Base-by-base conservation (phyloP, 1,140 invertebrate genomes). In the Oncopeltus fasciatus region DNA sequence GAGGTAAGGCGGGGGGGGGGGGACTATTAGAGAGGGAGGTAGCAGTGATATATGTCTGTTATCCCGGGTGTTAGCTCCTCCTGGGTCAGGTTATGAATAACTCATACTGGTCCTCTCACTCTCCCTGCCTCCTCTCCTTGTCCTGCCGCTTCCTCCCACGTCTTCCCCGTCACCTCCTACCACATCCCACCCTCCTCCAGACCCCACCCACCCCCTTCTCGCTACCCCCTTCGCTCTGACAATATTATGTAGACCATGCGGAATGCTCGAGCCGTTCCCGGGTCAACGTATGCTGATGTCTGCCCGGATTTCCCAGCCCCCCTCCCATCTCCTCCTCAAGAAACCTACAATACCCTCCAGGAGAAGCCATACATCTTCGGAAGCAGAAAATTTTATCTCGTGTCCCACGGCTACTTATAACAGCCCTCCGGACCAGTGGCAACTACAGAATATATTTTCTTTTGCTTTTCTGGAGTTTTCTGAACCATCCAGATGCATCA, bases 51-150 rank as follows among this genome's bases (percentile, higher is more conserved):
- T 53, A 53, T 53, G 49, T 53, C 20, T 53, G 49, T 53, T 53
- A 53, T 53, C 49, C 49, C 2, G 18, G 49, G 49, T 53, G 49
- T 53, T 53, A 53, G 49, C 49, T 53, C 24, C 49, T 53, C 49
- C 49, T 24, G 49, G 49, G 49, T 53, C 49, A 53, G 24, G 49
- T 53, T 53, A 53, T 53, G 49, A 53, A 53, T 53, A 53, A 53
- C 49, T 53, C 49, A 53, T 53, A 53, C 14, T 20, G 18, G 44
- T 14, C 14, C 18, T 24, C 49, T 5, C 5, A 38, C 14, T 14
- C 31, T 49, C 18, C 47, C 47, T 8, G 47, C 47, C 21, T 18
- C 47, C 21, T 49, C 47, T 49, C 47, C 47, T n/a, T 49, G 5
- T 49, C 47, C 47, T 24, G 5, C 47, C 5, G 5, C 47, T 18